Evolutionary conservation across 1,140 invertebrate genomes (phyloP).

Genomic region (Diorhabda carinulata): DNA sequence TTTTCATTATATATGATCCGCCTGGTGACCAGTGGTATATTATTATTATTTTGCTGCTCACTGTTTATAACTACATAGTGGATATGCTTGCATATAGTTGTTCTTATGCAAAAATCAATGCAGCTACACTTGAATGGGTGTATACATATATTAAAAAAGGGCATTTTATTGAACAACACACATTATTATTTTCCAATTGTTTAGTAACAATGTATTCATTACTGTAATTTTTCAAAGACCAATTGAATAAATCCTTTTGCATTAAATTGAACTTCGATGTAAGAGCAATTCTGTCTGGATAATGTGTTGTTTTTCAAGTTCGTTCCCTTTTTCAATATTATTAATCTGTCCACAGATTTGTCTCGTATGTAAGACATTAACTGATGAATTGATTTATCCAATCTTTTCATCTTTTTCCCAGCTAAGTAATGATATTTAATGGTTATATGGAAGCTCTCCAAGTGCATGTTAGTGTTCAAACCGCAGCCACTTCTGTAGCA

Average conservation of each 20-base stretch:
- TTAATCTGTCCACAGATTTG: slow-evolving; percentile 10
- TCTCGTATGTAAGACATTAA: slow-evolving; percentile 23
- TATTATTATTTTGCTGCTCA: no score
- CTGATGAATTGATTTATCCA: slow-evolving; percentile 24
- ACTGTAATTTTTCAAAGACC: neutral
- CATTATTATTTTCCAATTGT: neutral
- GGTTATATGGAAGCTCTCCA: slow-evolving; percentile 26
- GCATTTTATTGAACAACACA: slow-evolving; percentile 9
- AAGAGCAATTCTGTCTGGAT: neutral
- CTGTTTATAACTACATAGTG: neutral
- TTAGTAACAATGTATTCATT: neutral
- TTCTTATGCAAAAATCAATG: slow-evolving; percentile 7
- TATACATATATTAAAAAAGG: slow-evolving; percentile 12
- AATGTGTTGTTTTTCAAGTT: neutral
- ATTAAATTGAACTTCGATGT: neutral
- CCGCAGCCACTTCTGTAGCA: slow-evolving; percentile 18
- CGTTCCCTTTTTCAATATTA: slow-evolving; percentile 17
- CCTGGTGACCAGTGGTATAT: neutral
- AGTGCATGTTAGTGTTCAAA: slow-evolving; percentile 28
- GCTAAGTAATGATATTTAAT: slow-evolving; percentile 26
- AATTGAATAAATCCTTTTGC: no score
- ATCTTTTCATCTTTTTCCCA: slow-evolving; percentile 25
- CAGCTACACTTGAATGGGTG: slow-evolving; percentile 11
- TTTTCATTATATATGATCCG: neutral
- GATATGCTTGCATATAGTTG: slow-evolving; percentile 16